A percentile compares a stretch with the other conserved stretches of the same genome.
Evolutionary conservation across 2,888 invertebrate species (phyloP).

Genomic region (Hyalella azteca): DNA sequence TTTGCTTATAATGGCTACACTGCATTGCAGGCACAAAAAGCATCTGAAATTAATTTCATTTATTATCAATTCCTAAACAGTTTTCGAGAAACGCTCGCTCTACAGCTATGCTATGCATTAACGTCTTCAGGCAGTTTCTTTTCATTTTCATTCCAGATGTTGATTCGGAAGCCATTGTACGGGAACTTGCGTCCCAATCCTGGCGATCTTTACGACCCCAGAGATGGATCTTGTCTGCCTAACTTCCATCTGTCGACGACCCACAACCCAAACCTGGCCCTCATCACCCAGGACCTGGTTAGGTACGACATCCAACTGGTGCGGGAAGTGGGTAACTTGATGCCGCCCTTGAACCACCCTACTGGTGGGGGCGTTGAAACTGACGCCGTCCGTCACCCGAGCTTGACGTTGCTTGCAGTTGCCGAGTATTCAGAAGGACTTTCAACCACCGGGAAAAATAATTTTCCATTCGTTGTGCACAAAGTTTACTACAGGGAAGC

Average conservation of each 20-base stretch:
- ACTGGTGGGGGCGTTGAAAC: not conserved
- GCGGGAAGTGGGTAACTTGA: not conserved
- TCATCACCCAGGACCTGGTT: not conserved
- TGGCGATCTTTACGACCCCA: constrained; percentile 32
- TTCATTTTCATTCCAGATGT: constrained; percentile 29
- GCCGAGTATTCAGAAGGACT: constrained; percentile 21
- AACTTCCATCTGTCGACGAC: constrained; percentile 6
- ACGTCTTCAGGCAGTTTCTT: too few species aligned
- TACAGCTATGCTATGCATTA: too few species aligned
- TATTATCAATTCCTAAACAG: too few species aligned
- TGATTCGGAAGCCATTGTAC: constrained; percentile 23
- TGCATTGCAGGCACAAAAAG: too few species aligned
- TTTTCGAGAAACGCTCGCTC: too few species aligned
- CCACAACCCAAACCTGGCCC: constrained; percentile 10
- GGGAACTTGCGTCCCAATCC: constrained; percentile 34
- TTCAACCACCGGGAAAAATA: not conserved
- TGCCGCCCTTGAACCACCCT: not conserved
- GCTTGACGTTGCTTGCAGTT: constrained; percentile 10
- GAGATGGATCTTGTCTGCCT: constrained; percentile 34
- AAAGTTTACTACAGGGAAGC: constrained; percentile 35
- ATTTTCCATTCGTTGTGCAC: constrained; percentile 17
- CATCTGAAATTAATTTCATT: too few species aligned
- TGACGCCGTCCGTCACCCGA: not conserved
- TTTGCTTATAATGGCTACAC: too few species aligned
- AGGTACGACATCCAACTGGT: constrained; percentile 32